phyloP scores from a whole-genome alignment of 1,140 invertebrate species.

The Alviniconcha marisindica region DNA sequence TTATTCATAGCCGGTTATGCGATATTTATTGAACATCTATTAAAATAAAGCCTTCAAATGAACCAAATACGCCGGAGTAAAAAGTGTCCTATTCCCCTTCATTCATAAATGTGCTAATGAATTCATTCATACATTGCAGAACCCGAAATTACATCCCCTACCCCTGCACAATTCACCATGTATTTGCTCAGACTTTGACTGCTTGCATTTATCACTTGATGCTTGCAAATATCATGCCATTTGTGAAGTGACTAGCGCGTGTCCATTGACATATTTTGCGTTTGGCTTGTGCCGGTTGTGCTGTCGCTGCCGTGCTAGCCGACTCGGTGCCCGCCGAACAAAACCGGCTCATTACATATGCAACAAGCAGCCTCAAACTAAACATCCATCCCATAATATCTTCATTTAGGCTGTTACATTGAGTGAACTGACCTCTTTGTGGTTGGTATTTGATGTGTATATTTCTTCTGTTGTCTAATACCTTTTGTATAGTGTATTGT shows the following conservation, averaged over 20 bases:
- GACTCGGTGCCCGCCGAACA: conserved; percentile 31
- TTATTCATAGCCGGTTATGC: not conserved
- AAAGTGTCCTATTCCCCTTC: not conserved
- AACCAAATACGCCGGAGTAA: too few species aligned
- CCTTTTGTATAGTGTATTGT: conserved; percentile 1
- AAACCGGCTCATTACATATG: conserved; percentile 64
- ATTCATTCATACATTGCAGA: conserved; percentile 24
- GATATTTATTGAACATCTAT: not conserved
- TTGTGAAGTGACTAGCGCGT: not conserved
- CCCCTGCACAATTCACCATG: not conserved
- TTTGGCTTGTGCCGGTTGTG: not conserved
- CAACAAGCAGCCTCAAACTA: conserved; percentile 53
- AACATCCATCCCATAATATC: conserved; percentile 60
- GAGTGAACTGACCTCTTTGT: conserved; percentile 32
- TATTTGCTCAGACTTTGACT: not conserved
- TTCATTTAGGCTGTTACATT: conserved; percentile 55
- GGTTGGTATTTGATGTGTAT: conserved; percentile 30
- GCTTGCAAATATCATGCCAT: not conserved
- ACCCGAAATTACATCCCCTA: not conserved
- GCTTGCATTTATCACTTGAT: not conserved
- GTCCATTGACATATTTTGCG: conserved; percentile 30
- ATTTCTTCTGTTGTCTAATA: conserved; percentile 37
- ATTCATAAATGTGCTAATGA: conserved; percentile 27
- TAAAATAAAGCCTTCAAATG: not conserved
- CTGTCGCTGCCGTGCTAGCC: conserved; percentile 31